Percentiles rank a stretch among this genome's conserved stretches.
Evolutionary conservation across 1,140 invertebrate genomes (phyloP).

Genomic region (Brachionus manjavacas): DNA sequence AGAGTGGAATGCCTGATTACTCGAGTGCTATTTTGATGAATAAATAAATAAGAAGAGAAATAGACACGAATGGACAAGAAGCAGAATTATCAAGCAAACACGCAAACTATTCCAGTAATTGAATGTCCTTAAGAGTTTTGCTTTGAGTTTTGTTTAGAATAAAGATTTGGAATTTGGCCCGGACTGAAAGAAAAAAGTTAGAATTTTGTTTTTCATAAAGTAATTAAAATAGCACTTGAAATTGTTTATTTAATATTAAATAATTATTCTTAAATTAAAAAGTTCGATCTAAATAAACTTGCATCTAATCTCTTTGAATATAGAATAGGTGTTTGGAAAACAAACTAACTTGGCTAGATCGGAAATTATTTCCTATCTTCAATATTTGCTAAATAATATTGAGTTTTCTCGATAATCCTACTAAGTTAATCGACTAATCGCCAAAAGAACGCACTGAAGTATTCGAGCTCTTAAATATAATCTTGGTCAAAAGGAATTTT

Average conservation of each 20-base stretch:
- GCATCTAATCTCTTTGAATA: background rate
- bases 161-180: background rate
- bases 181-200: background rate
- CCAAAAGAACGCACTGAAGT: background rate
- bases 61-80: constrained; percentile 7
- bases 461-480: background rate
- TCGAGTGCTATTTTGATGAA: constrained; percentile 14
- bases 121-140: background rate
- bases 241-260: constrained; percentile 26
- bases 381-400: constrained; percentile 11
- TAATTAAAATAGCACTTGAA: constrained; percentile 35
- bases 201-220: background rate
- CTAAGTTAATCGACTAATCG: background rate
- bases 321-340: background rate
- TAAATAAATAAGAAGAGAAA: constrained; percentile 9
- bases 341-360: constrained; percentile 1
- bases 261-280: constrained; percentile 4
- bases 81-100: background rate
- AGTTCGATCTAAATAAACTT: background rate
- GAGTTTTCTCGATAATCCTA: constrained; percentile 4
- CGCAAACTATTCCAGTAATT: constrained; percentile 29
- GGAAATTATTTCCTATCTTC: constrained; percentile 41
- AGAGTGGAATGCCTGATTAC: constrained; percentile 34
- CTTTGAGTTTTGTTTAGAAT: background rate
- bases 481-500: constrained; percentile 27